Base-by-base conservation (phyloP, 2,888 invertebrate genomes). In the Drosophila putrida region DNA sequence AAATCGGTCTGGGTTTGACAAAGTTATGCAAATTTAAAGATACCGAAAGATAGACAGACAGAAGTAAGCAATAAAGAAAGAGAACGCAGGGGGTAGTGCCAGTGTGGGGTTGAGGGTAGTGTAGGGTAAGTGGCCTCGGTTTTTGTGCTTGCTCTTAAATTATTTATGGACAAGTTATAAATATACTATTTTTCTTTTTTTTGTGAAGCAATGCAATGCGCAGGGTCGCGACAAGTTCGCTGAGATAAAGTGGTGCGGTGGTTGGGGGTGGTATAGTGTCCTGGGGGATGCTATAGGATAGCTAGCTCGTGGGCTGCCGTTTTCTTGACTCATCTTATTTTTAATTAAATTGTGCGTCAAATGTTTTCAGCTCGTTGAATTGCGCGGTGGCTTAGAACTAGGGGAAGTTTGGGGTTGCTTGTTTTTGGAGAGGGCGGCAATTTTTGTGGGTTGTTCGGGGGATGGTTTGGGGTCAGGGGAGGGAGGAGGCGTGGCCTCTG, bases 311-410 rank as follows among this genome's bases (percentile, higher is more conserved):
- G 0, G 10, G n/a, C 11, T 35, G n/a, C n/a, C n/a, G n/a, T 8
- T 11, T 31, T 31, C 20, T 43, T 38, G 13, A 43, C 33, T 58
- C 53, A 68, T 73, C 71, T 71, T 81, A 53, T 70, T 79, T 86
- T 86, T 83, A 83, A 83, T 86, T 83, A 86, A 83, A 83, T 86
- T 86, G 86, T 83, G 81, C 86, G 83, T 86, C 86, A 83, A 83
- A 83, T 83, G 79, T 77, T 81, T 82, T 73, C 82, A 74, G 82
- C 68, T 80, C 82, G 82, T 59, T 84, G 80, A 77, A 64, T 84
- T 71, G 71, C 47, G 70, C 75, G 58, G 38, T 31, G 33, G 51
- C 38, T 46, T 43, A 61, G 43, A 66, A 57, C 31, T 43, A 60
- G 11, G 38, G 36, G 35, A 47, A 53, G 33, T n/a, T n/a, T 25